phyloP scores from a whole-genome alignment of 2,888 invertebrate genomes.

The Geotrupes spiniger region DNA sequence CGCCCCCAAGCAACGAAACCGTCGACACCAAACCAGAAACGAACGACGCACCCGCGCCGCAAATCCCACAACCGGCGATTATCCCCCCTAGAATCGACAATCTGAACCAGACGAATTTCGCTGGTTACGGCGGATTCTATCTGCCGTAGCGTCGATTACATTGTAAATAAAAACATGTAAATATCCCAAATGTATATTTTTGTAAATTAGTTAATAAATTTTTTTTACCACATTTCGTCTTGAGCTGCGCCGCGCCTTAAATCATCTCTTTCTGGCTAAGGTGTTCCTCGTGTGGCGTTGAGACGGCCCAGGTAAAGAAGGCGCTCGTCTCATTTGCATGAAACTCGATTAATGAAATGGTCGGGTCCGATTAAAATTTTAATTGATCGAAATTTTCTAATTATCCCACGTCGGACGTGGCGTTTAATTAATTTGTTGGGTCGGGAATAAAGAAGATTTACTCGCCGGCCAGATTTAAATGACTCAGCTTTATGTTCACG shows the following conservation, averaged over 20 bases:
- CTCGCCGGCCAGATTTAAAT: no score
- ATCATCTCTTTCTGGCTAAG: no score
- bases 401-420: no score
- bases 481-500: no score
- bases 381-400: conserved; percentile 9
- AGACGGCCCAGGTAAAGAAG: no score
- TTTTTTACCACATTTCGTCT: no score
- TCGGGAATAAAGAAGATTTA: no score
- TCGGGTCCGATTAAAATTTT: conserved; percentile 16
- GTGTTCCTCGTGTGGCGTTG: no score
- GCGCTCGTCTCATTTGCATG: neutral
- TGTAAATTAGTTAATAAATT: conserved; percentile 8
- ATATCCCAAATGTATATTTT: conserved; percentile 3
- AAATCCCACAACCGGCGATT: conserved; percentile 24
- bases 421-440: no score
- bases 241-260: no score
- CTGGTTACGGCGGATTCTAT: conserved; percentile 31
- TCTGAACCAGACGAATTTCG: conserved; percentile 20
- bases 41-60: conserved; percentile 12
- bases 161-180: neutral
- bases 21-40: conserved; percentile 11
- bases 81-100: conserved; percentile 19
- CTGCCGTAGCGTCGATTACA: conserved; percentile 28
- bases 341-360: conserved; percentile 11
- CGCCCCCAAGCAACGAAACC: conserved; percentile 38